These are phyloP conservation scores for Ciconia stormi DNA, from an alignment of 2,113 vertebrate genomes.

Conservation along the genomic window DNA sequence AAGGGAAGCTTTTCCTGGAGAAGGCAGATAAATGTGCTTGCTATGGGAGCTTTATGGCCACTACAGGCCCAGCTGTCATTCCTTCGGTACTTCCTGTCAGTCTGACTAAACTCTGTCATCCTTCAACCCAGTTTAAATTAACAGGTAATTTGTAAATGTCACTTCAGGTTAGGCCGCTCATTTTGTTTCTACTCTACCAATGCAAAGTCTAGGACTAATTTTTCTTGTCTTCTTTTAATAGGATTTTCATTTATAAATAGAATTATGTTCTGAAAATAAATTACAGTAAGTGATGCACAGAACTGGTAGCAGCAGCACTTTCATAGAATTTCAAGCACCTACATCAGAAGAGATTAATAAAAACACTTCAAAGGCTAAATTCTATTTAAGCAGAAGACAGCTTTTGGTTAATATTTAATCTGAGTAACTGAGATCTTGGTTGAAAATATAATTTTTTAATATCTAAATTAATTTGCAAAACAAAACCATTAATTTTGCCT, in stretches of 20 bases:
- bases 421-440: conserved; percentile 91
- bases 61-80: conserved; percentile 88
- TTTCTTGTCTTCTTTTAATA: conserved; percentile 98
- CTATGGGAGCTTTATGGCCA: conserved; percentile 82
- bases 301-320: conserved; percentile 80
- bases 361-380: conserved; percentile 90
- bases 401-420: conserved; percentile 90
- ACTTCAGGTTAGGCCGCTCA: conserved; percentile 98
- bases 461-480: conserved; percentile 90
- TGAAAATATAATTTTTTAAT: conserved; percentile 91
- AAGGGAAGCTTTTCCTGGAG: conserved; percentile 65
- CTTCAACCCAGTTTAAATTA: conserved; percentile 99
- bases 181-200: conserved; percentile 97
- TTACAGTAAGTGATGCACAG: conserved; percentile 94
- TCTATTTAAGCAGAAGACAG: conserved; percentile 86
- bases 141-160: conserved; percentile 99
- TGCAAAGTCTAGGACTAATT: conserved; percentile 92
- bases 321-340: conserved; percentile 85
- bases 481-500: conserved; percentile 87
- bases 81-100: conserved; percentile 90
- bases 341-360: conserved; percentile 87
- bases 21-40: conserved; percentile 76
- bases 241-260: conserved; percentile 99
- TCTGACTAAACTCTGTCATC: conserved; percentile 97
- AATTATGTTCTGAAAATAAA: conserved; percentile 99